Evolutionary conservation across 2,113 vertebrate genomes (phyloP).

Genomic region (Apteryx mantelli): DNA sequence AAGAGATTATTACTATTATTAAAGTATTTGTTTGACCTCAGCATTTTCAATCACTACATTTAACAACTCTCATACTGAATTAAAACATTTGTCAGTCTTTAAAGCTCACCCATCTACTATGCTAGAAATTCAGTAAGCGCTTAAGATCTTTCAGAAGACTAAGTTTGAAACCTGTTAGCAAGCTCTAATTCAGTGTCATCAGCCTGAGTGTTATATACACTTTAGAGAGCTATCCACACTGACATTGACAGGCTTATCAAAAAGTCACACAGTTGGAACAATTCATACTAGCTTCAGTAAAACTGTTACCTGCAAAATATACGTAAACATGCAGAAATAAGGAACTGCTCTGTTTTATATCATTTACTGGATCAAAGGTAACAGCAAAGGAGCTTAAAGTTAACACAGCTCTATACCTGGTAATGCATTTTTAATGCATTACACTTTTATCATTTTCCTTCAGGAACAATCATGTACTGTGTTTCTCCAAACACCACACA

Average conservation of each 20-base stretch:
- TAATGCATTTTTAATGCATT: neutral
- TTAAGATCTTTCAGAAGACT: neutral
- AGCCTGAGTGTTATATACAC: neutral
- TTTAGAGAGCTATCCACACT: neutral
- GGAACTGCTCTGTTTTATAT: neutral
- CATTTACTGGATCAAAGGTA: neutral
- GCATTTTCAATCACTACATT: fast-evolving
- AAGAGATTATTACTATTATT: neutral
- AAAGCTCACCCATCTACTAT: neutral
- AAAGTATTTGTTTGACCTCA: neutral
- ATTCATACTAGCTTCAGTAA: neutral
- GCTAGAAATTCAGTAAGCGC: neutral
- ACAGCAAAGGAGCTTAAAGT: neutral
- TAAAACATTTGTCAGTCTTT: neutral
- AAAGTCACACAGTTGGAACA: neutral
- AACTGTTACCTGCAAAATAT: neutral
- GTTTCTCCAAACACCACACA: neutral
- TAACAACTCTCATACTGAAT: neutral
- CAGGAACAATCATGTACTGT: neutral
- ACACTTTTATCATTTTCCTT: neutral
- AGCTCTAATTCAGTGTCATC: neutral
- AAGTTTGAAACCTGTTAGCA: neutral
- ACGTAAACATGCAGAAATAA: neutral
- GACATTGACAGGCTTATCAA: neutral
- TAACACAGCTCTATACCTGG: neutral